A percentile compares a stretch with the other conserved stretches of the same genome.
Conservation (phyloP, 2,113 vertebrate genomes). For the Fregetta grallaria region DNA sequence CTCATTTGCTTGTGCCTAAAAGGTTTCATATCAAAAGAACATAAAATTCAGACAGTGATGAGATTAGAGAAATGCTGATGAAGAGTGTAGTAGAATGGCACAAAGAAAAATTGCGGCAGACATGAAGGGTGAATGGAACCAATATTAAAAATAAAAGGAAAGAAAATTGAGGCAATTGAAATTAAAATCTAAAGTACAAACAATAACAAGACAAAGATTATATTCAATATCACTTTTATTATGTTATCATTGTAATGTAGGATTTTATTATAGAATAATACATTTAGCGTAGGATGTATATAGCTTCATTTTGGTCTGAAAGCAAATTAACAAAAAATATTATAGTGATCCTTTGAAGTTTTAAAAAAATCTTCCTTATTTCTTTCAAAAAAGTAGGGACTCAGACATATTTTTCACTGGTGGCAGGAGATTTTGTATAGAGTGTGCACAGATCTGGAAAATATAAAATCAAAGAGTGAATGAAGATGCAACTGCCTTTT, state of each 20-base stretch:
- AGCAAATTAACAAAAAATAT: not conserved
- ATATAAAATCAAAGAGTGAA: not conserved
- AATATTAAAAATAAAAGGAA: not conserved
- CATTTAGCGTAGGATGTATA: not conserved
- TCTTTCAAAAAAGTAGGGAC: rapidly evolving
- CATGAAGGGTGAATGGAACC: not conserved
- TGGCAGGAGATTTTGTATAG: not conserved
- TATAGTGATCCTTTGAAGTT: not conserved
- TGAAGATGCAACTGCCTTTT: not conserved
- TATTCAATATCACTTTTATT: not conserved
- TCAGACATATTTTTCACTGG: not conserved
- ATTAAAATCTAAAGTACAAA: not conserved
- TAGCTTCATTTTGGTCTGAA: not conserved
- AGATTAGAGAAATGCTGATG: not conserved
- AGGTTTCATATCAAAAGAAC: not conserved
- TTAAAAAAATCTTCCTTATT: not conserved
- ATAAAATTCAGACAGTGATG: not conserved
- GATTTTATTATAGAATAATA: not conserved
- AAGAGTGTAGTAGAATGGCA: not conserved
- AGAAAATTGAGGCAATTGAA: not conserved
- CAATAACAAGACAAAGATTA: not conserved
- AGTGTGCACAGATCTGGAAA: not conserved
- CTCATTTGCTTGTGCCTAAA: not conserved
- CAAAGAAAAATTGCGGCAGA: not conserved
- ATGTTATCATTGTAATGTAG: not conserved